These are phyloP conservation scores for Nestor notabilis DNA, from an alignment of 2,113 vertebrate species.

Conservation along the genomic window DNA sequence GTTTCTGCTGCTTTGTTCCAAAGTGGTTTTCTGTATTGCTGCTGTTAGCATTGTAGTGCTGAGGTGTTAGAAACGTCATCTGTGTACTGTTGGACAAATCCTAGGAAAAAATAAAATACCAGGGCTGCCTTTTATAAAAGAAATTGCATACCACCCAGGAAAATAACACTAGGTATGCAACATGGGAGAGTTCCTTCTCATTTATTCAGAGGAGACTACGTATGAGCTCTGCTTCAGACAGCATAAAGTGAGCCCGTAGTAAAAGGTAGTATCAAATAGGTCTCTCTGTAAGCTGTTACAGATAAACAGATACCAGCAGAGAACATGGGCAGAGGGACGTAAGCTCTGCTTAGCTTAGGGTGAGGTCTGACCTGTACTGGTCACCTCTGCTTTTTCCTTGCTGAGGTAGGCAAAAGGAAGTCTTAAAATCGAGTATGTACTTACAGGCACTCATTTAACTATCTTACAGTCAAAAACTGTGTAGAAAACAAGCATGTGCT, in stretches of 20 bases:
- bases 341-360: background rate
- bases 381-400: background rate
- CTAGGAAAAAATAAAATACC: background rate
- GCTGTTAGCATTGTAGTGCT: background rate
- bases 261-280: background rate
- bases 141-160: background rate
- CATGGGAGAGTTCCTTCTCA: background rate
- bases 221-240: background rate
- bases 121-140: background rate
- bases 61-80: background rate
- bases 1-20: background rate
- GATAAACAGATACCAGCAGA: background rate
- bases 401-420: background rate
- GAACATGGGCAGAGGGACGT: background rate
- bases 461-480: background rate
- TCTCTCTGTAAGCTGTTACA: background rate
- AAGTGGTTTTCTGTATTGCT: background rate
- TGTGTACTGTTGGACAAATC: background rate
- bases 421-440: background rate
- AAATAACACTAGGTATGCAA: background rate
- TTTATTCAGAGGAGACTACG: background rate
- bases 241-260: background rate
- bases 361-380: background rate
- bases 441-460: background rate
- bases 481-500: background rate